Evolutionary conservation across 2,888 invertebrate genomes (phyloP).

Genomic region (Steromphala cineraria): DNA sequence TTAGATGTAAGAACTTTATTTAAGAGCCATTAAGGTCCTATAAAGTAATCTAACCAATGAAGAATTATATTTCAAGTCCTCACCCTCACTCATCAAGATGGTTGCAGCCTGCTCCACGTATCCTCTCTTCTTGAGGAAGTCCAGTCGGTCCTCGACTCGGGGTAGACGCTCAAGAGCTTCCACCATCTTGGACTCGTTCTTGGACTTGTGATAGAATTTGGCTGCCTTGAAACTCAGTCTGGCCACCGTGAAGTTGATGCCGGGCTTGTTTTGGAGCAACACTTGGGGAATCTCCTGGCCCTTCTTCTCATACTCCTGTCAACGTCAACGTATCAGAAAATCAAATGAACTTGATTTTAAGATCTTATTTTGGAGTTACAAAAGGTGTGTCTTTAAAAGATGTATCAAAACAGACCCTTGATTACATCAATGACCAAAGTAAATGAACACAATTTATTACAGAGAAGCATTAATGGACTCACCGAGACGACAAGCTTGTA

Average conservation of each 20-base stretch:
- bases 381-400: too few relatives aligned
- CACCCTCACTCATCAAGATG: conserved; percentile 49
- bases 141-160: conserved; percentile 44
- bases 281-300: conserved; percentile 39
- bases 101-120: conserved; percentile 48
- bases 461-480: background rate
- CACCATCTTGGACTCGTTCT: conserved; percentile 50
- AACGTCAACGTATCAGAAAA: too few relatives aligned
- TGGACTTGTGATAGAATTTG: conserved; percentile 43
- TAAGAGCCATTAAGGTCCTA: too few relatives aligned
- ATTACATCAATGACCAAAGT: too few relatives aligned
- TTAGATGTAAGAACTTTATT: too few relatives aligned
- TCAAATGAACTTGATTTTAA: too few relatives aligned
- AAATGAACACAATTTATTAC: too few relatives aligned
- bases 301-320: conserved; percentile 42
- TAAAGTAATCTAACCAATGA: too few relatives aligned
- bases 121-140: conserved; percentile 50
- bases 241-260: conserved; percentile 46
- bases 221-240: conserved; percentile 56
- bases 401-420: too few relatives aligned
- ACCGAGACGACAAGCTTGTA: conserved; percentile 50
- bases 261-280: conserved; percentile 50
- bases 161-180: conserved; percentile 52
- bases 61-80: background rate
- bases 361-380: too few relatives aligned